phyloP scores from a whole-genome alignment of 2,113 vertebrate species.

The Chionis minor region DNA sequence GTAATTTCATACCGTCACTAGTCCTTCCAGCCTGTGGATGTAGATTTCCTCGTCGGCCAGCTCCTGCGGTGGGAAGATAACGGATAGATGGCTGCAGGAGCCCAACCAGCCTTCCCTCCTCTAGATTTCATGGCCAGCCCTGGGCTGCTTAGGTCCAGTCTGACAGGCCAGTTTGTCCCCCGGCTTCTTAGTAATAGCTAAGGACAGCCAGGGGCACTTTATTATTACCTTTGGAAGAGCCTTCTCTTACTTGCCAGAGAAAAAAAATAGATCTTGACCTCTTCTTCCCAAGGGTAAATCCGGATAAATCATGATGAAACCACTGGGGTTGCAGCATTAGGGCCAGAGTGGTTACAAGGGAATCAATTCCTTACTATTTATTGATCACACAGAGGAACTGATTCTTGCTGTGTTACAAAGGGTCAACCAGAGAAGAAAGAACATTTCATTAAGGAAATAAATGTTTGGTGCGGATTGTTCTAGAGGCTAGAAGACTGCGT shows the following conservation, averaged over 20 bases:
- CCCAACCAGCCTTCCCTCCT: neutral
- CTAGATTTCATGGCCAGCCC: neutral
- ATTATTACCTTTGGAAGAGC: neutral
- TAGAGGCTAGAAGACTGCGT: neutral
- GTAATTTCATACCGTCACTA: neutral
- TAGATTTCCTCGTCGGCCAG: neutral
- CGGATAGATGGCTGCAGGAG: neutral
- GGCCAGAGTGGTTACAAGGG: neutral
- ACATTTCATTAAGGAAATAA: slow-evolving; percentile 15
- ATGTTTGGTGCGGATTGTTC: neutral
- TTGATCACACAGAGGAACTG: neutral
- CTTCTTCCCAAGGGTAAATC: neutral
- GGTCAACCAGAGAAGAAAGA: neutral
- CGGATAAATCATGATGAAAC: neutral
- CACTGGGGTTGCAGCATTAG: neutral
- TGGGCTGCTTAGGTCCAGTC: neutral
- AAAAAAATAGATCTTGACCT: neutral
- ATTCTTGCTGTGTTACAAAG: neutral
- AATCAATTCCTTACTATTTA: neutral
- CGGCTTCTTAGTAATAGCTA: neutral
- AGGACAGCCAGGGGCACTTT: neutral
- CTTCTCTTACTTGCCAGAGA: neutral
- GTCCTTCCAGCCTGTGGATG: neutral
- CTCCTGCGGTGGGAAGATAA: neutral
- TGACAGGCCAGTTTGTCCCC: neutral